phyloP scores from a whole-genome alignment of 2,888 invertebrate species.

The Caenorhabditis zanzibari region DNA sequence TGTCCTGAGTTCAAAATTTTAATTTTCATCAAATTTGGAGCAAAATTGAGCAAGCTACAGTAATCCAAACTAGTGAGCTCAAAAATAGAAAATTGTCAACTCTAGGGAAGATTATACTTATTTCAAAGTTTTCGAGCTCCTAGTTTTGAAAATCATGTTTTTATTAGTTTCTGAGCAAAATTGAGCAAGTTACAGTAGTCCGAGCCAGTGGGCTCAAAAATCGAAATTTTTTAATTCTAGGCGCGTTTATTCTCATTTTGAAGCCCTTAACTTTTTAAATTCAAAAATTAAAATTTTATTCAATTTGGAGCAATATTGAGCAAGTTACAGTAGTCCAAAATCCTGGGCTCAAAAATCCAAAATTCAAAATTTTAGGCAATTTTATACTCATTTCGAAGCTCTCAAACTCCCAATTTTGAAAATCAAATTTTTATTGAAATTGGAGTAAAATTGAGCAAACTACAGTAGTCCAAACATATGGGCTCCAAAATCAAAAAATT shows the following conservation, averaged over 20 bases:
- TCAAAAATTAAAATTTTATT: too few species aligned
- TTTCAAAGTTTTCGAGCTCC: not conserved
- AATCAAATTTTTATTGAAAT: not conserved
- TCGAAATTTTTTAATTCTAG: too few species aligned
- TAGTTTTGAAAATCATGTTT: not conserved
- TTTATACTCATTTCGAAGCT: not conserved
- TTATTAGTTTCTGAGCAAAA: not conserved
- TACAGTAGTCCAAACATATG: too few species aligned
- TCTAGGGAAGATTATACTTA: not conserved
- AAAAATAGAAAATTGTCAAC: not conserved
- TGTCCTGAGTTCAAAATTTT: not conserved
- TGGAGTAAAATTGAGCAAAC: not conserved
- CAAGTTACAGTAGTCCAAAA: too few species aligned
- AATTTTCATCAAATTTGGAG: too few species aligned
- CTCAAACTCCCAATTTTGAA: not conserved
- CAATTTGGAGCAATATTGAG: too few species aligned
- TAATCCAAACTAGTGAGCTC: not conserved
- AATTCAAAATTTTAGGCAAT: not conserved
- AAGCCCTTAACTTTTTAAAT: too few species aligned
- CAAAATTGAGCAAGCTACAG: too few species aligned
- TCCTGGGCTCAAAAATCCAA: not conserved
- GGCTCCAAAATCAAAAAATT: too few species aligned
- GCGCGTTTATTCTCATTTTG: too few species aligned
- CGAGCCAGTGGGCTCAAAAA: too few species aligned
- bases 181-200: not conserved